These are phyloP conservation scores for Diceros bicornis DNA, from an alignment of 2,797 vertebrate genomes.

Conservation along the genomic window DNA sequence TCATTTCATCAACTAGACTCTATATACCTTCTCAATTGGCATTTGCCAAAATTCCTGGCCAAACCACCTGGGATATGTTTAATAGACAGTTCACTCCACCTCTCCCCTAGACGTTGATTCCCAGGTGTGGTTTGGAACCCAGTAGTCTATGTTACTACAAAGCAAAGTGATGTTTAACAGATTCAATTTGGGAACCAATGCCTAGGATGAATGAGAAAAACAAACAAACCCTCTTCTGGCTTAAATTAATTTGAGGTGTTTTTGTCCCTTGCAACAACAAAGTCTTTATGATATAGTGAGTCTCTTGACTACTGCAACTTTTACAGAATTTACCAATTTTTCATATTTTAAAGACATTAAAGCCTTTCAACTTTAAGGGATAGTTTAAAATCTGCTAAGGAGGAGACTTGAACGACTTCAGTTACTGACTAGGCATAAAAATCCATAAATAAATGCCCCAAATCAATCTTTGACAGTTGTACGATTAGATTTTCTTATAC, in stretches of 20 bases:
- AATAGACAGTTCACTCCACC: rapidly evolving
- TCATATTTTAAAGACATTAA: background rate
- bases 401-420: background rate
- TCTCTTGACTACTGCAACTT: background rate
- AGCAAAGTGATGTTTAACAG: background rate
- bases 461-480: too few species aligned
- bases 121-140: background rate
- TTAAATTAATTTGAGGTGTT: background rate
- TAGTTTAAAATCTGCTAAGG: background rate
- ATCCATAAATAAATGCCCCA: background rate
- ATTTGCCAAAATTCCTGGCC: too few species aligned
- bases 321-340: background rate
- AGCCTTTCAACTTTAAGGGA: background rate
- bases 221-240: background rate
- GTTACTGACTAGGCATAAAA: background rate
- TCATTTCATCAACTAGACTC: background rate
- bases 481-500: background rate
- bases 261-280: background rate
- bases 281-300: background rate
- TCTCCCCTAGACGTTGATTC: too few species aligned
- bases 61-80: background rate
- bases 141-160: background rate
- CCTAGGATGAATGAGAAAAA: background rate
- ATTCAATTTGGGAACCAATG: background rate
- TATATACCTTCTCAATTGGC: background rate